A percentile compares a stretch with the other conserved stretches of the same genome.
phyloP scores from a whole-genome alignment of 2,888 invertebrate genomes.

The Drosophila dives region DNA sequence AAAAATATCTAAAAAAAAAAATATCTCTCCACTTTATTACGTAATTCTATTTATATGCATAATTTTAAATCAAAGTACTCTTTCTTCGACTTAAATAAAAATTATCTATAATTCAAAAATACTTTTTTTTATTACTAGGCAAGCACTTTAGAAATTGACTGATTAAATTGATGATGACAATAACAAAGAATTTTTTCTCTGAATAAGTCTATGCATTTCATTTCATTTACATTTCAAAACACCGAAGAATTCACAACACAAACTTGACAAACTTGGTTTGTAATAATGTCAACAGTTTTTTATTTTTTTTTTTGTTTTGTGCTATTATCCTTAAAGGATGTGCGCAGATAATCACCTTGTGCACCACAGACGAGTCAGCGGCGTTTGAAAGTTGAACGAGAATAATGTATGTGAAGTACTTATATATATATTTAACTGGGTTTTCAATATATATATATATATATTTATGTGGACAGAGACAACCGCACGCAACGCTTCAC shows the following conservation, averaged over 20 bases:
- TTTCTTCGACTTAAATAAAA: neutral
- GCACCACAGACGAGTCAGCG: constrained; percentile 36
- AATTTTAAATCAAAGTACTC: neutral
- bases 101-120: neutral
- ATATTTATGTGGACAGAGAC: constrained; percentile 45
- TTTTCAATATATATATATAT: constrained; percentile 11
- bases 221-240: neutral
- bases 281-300: constrained; percentile 22
- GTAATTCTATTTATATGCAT: neutral
- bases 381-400: constrained; percentile 30
- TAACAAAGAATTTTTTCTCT: neutral
- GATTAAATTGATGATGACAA: neutral
- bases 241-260: constrained; percentile 33
- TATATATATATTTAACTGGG: constrained; percentile 28
- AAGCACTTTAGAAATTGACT: neutral
- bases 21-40: neutral
- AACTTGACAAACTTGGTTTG: neutral
- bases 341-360: constrained; percentile 51
- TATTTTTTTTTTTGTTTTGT: neutral
- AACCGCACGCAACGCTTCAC: constrained; percentile 84
- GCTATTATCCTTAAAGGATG: constrained; percentile 42
- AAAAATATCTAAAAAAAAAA: neutral
- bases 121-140: neutral
- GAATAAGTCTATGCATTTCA: neutral
- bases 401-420: constrained; percentile 6